Base-by-base conservation (phyloP, 2,797 vertebrate species). In the Hoplostethus atlanticus region DNA sequence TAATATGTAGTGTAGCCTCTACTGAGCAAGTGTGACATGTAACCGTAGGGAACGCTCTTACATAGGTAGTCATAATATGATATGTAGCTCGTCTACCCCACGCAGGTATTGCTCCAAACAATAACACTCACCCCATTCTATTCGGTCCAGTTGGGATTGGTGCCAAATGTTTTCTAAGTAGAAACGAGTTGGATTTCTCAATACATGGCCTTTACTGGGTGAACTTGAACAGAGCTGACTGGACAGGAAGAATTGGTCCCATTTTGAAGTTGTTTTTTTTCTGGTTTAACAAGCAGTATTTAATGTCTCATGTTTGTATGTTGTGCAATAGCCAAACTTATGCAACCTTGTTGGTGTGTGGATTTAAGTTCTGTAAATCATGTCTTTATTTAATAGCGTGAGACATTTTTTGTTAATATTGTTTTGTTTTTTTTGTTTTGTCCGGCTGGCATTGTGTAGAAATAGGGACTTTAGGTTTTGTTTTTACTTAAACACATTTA, bases 281-380 rank as follows among this genome's bases (percentile, higher is more conserved):
- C 91, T 77, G 80, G 79, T 94, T 93, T 93, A 93, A 89, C 91
- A 89, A 94, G 93, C 95, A 94, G 95, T 97, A 96, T 97, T 98
- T 95, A 93, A 86, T 70, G 87, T 95, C 87, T 91, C 96, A 95
- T 95, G 96, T 97, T 97, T 96, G 93, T 96, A 96, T 95, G 89
- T 95, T 93, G 96, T 98, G 97, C 96, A 98, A 97, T 97, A 97
- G 93, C 84, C 95, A 94, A 90, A 91, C 89, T 92, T 93, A 97
- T 96, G 96, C 96, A 97, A 96, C 94, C 92, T 93, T 70, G 78
- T 70, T 87, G 77, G 91, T 90, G 77, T 92, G 90, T 92, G 28
- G 28, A 28, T 28, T 86, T 83, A 77, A 89, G 81, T 78, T 83
- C 69, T 77, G 83, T 90, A 76, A 61, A 25, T 86, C 55, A 84